Evolutionary conservation across 35 echinoderm and acorn worm species (phyloP).

Genomic region (Strongylocentrotus purpuratus): DNA sequence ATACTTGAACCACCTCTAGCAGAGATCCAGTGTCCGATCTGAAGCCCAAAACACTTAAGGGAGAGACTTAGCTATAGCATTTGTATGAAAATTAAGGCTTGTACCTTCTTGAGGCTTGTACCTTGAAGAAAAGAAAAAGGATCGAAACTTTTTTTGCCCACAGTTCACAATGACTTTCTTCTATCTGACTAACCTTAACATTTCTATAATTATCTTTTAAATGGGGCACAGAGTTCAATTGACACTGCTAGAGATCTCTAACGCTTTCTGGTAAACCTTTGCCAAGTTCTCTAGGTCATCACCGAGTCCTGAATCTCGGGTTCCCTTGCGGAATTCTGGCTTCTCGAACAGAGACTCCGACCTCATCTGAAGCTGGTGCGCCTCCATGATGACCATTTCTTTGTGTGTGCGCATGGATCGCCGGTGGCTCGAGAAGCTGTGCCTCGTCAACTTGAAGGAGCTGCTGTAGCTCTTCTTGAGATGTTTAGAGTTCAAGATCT

Average conservation of each 20-base stretch:
- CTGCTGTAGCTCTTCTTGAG: slow-evolving; percentile 78
- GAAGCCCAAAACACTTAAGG: neutral
- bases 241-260: slow-evolving; percentile 57
- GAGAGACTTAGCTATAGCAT: neutral
- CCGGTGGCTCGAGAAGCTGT: neutral
- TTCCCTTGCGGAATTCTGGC: slow-evolving; percentile 37
- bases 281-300: slow-evolving; percentile 54
- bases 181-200: neutral
- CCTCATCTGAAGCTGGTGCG: slow-evolving; percentile 18
- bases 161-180: neutral
- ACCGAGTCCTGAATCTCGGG: slow-evolving; percentile 47
- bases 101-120: neutral
- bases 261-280: slow-evolving; percentile 68
- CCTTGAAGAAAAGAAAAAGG: neutral
- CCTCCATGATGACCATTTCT: slow-evolving; percentile 42
- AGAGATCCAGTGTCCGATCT: neutral
- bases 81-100: neutral
- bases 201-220: neutral
- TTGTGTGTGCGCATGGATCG: slow-evolving; percentile 38
- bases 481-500: slow-evolving; percentile 68
- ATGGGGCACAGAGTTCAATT: slow-evolving; percentile 13
- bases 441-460: slow-evolving; percentile 51
- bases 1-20: neutral
- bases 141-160: neutral
- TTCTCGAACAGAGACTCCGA: slow-evolving; percentile 31